A percentile compares a stretch with the other conserved stretches of the same genome.
Evolutionary conservation across 2,113 vertebrate species (phyloP).

Genomic region (Labeo rohita): DNA sequence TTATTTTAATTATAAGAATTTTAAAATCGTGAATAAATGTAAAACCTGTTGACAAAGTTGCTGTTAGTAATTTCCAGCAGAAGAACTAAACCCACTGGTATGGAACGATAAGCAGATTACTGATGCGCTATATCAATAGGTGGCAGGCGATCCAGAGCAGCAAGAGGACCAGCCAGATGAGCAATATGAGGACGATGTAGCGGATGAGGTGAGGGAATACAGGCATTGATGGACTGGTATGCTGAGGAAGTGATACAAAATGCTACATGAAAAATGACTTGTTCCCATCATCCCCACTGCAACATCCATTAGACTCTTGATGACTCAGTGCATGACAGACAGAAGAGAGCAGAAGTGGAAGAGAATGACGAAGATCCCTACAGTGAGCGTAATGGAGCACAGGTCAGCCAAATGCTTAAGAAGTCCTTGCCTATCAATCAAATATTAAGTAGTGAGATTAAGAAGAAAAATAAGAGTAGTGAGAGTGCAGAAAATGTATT

Average conservation of each 20-base stretch:
- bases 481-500: not conserved
- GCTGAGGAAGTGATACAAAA: slow-evolving; percentile 2
- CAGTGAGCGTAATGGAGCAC: slow-evolving; percentile 77
- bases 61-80: not conserved
- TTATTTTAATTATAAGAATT: too few relatives aligned
- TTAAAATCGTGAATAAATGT: not conserved
- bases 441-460: not conserved
- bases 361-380: slow-evolving; percentile 85
- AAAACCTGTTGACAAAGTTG: slow-evolving; percentile 1
- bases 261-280: slow-evolving; percentile 33
- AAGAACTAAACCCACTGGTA: not conserved
- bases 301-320: slow-evolving; percentile 80
- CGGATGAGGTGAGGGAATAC: slow-evolving; percentile 84
- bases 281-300: not conserved
- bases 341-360: slow-evolving; percentile 78
- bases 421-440: not conserved
- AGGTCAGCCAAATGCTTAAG: not conserved
- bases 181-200: slow-evolving; percentile 91
- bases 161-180: slow-evolving; percentile 92
- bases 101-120: slow-evolving; percentile 3
- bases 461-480: not conserved
- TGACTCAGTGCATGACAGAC: slow-evolving; percentile 83
- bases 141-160: slow-evolving; percentile 95
- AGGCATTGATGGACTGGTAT: slow-evolving; percentile 29
- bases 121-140: slow-evolving; percentile 69